phyloP scores from a whole-genome alignment of 2,113 vertebrate genomes.

The Aegotheles bennettii region DNA sequence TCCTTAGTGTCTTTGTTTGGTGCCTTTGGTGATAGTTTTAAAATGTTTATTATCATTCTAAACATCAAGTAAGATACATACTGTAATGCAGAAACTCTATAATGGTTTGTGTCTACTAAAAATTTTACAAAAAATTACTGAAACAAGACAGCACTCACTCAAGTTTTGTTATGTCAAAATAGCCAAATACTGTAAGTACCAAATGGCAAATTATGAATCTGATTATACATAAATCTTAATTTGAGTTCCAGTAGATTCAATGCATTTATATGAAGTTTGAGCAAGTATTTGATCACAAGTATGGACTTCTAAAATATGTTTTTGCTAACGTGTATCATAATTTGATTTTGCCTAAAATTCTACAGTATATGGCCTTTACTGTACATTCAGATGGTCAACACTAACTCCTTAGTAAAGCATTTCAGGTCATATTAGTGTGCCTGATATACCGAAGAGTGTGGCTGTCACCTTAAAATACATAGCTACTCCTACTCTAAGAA shows the following conservation, averaged over 20 bases:
- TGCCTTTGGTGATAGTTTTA: not conserved
- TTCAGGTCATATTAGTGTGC: not conserved
- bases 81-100: not conserved
- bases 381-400: not conserved
- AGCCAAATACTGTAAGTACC: not conserved
- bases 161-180: not conserved
- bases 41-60: constrained; percentile 5
- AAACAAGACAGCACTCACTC: fast-evolving
- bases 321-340: not conserved
- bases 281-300: not conserved
- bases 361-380: not conserved
- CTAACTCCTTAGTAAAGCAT: not conserved
- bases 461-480: not conserved
- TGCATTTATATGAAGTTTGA: not conserved
- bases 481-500: not conserved
- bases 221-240: not conserved
- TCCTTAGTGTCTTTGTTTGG: not conserved
- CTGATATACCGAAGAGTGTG: not conserved
- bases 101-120: not conserved
- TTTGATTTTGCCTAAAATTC: not conserved
- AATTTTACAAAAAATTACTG: not conserved
- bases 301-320: not conserved
- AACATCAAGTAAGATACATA: not conserved
- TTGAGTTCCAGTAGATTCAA: not conserved
- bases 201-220: not conserved